A percentile compares a stretch with the other conserved stretches of the same genome.
Evolutionary conservation across 2,888 invertebrate genomes (phyloP).

Genomic region (Mythimna loreyi): DNA sequence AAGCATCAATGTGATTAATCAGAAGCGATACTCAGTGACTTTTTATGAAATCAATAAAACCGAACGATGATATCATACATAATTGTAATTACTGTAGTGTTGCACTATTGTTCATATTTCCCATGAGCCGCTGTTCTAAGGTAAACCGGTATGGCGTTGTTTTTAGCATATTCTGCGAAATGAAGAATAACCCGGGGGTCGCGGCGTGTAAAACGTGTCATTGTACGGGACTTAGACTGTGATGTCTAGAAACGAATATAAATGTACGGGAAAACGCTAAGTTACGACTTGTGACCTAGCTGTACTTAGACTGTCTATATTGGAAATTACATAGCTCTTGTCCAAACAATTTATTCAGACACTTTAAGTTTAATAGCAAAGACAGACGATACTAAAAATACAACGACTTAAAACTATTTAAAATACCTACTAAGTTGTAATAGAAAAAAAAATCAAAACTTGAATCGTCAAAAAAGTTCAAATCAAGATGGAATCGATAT

Average conservation of each 20-base stretch:
- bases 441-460: neutral
- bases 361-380: neutral
- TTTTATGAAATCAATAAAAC: conserved; percentile 34
- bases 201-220: conserved; percentile 76
- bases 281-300: conserved; percentile 46
- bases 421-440: neutral
- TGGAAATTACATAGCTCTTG: conserved; percentile 23
- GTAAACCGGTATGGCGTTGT: conserved; percentile 54
- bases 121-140: conserved; percentile 56
- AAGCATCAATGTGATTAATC: conserved; percentile 2
- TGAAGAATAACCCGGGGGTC: conserved; percentile 71
- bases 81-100: conserved; percentile 26
- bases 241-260: conserved; percentile 48
- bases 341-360: conserved; percentile 24
- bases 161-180: conserved; percentile 72
- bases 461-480: conserved; percentile 15
- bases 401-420: neutral
- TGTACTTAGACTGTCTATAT: conserved; percentile 25
- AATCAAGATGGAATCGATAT: conserved; percentile 24
- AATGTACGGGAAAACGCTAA: conserved; percentile 40
- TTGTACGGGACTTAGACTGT: conserved; percentile 70
- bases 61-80: conserved; percentile 42
- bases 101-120: conserved; percentile 56
- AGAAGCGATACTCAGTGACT: neutral
- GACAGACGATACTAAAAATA: neutral